Evolutionary conservation across 2,797 vertebrate species (phyloP).

Genomic region (Sphaeramia orbicularis): DNA sequence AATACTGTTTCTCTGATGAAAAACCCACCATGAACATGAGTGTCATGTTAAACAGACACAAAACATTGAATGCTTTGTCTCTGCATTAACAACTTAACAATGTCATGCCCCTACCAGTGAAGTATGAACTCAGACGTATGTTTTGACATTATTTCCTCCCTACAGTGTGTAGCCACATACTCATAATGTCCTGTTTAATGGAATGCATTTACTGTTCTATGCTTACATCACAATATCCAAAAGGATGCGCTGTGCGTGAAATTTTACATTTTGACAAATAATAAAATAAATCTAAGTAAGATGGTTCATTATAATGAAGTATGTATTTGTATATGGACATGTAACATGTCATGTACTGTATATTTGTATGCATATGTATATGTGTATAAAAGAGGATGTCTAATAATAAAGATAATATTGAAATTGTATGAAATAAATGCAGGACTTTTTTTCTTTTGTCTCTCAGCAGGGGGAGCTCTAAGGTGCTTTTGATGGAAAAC

Average conservation of each 20-base stretch:
- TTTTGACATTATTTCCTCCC: slow-evolving; percentile 23
- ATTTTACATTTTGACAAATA: slow-evolving; percentile 36
- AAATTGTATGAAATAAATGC: slow-evolving; percentile 25
- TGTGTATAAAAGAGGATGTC: slow-evolving; percentile 69
- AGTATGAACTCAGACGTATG: slow-evolving; percentile 14
- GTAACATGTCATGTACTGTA: slow-evolving; percentile 66
- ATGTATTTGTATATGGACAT: slow-evolving; percentile 66
- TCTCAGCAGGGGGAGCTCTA: slow-evolving; percentile 60
- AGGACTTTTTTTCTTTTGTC: not conserved
- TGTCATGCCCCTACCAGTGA: not conserved
- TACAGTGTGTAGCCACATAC: slow-evolving; percentile 48
- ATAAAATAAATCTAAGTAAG: slow-evolving; percentile 20
- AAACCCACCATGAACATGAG: not conserved
- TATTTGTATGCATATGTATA: slow-evolving; percentile 81
- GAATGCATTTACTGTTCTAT: slow-evolving; percentile 70
- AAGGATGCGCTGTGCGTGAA: slow-evolving; percentile 32
- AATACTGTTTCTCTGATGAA: not conserved
- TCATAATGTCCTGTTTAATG: slow-evolving; percentile 52
- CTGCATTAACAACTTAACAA: not conserved
- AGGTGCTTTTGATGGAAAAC: not conserved
- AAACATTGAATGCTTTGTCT: slow-evolving; percentile 14
- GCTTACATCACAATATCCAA: slow-evolving; percentile 57
- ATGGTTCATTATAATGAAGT: slow-evolving; percentile 46
- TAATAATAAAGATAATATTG: slow-evolving; percentile 67
- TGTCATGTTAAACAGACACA: slow-evolving; percentile 11